These are phyloP conservation scores for Eulemur rufifrons DNA, from an alignment of 2,113 vertebrate species.

Conservation along the genomic window DNA sequence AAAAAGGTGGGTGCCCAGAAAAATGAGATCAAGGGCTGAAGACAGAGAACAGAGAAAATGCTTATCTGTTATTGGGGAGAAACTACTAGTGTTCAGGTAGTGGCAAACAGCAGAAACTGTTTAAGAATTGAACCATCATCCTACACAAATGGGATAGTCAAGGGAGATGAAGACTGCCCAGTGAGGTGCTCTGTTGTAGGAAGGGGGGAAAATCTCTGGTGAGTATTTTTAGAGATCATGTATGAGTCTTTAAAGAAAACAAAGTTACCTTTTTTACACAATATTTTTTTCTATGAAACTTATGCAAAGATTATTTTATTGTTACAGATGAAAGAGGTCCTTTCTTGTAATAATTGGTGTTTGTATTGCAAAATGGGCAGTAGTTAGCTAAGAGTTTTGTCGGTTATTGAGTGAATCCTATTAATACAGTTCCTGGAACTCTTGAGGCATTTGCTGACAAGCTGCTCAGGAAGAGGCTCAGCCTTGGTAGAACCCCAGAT, in stretches of 20 bases:
- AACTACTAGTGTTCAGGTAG: not conserved
- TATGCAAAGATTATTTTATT: not conserved
- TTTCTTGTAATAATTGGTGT: not conserved
- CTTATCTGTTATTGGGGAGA: not conserved
- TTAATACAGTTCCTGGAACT: not conserved
- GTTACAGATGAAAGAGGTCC: not conserved
- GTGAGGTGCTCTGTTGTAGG: not conserved
- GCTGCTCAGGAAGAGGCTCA: not conserved
- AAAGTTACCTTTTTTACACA: not conserved
- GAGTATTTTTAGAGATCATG: not conserved
- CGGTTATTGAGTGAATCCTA: not conserved
- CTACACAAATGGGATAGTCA: not conserved
- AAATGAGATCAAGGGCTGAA: not conserved
- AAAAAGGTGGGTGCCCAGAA: not conserved
- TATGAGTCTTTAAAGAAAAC: conserved; percentile 33
- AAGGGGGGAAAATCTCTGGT: not conserved
- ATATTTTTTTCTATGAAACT: conserved; percentile 24
- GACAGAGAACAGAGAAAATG: not conserved
- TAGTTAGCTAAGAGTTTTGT: conserved; percentile 16
- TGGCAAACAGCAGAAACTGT: not conserved
- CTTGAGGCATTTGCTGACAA: not conserved
- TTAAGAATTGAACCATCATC: not conserved
- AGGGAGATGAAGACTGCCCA: not conserved
- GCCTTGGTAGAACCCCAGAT: not conserved
- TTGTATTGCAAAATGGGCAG: conserved; percentile 2